Conservation (phyloP, 1,140 invertebrate genomes). For the Penaeus japonicus region DNA sequence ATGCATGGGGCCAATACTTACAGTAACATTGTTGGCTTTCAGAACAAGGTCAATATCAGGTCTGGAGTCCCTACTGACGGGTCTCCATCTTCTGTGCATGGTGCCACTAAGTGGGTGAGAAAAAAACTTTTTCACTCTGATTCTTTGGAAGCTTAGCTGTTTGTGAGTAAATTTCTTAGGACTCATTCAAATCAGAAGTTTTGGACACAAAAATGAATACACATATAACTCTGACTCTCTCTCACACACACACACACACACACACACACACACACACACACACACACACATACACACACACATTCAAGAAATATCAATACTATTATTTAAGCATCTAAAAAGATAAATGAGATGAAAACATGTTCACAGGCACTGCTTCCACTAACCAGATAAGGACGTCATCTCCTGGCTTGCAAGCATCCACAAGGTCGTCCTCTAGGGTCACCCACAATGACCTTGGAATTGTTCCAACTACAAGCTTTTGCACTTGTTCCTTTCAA, state of each 20-base stretch:
- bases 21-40: slow-evolving; percentile 77
- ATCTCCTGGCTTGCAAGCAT: slow-evolving; percentile 87
- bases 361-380: neutral
- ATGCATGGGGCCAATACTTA: slow-evolving; percentile 61
- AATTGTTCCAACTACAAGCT: slow-evolving; percentile 75
- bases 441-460: slow-evolving; percentile 81
- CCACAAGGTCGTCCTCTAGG: slow-evolving; percentile 86
- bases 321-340: no score
- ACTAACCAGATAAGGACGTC: slow-evolving; percentile 82
- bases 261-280: no score
- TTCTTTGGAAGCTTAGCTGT: neutral
- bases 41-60: slow-evolving; percentile 77
- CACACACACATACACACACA: no score
- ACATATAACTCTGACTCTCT: no score
- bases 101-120: slow-evolving; percentile 77
- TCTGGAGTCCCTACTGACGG: slow-evolving; percentile 69
- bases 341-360: no score
- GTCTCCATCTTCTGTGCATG: slow-evolving; percentile 78
- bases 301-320: no score
- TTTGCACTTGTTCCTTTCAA: slow-evolving; percentile 74
- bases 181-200: no score
- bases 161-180: no score
- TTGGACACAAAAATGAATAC: no score
- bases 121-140: neutral
- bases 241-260: slow-evolving; percentile 65